These are phyloP conservation scores for Tachuris rubrigastra DNA, from an alignment of 2,113 vertebrate genomes.

Conservation along the genomic window DNA sequence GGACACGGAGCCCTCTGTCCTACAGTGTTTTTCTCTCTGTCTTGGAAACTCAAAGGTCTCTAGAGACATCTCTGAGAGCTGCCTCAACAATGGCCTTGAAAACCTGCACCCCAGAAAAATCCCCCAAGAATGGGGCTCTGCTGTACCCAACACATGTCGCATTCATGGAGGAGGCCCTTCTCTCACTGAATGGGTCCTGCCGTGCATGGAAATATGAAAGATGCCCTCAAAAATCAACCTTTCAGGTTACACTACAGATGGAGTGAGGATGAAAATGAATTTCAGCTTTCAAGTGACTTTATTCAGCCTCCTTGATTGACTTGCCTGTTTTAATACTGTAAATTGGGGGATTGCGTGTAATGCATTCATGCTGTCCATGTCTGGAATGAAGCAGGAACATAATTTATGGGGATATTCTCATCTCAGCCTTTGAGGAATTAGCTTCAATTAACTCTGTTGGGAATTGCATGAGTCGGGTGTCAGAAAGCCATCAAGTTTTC, in stretches of 20 bases:
- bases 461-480: slow-evolving; percentile 38
- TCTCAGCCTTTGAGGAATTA: slow-evolving; percentile 65
- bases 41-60: background rate
- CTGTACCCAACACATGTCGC: background rate
- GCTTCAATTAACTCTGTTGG: slow-evolving; percentile 59
- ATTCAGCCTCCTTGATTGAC: slow-evolving; percentile 45
- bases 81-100: background rate
- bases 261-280: background rate
- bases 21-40: background rate
- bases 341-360: slow-evolving; percentile 27
- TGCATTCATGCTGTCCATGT: background rate
- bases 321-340: slow-evolving; percentile 15
- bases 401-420: slow-evolving; percentile 62
- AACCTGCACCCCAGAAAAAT: background rate
- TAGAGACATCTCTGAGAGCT: background rate
- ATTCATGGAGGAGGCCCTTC: background rate
- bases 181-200: background rate
- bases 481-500: slow-evolving; percentile 47
- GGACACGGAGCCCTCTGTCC: background rate
- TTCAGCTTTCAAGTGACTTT: slow-evolving; percentile 41
- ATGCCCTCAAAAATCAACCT: background rate
- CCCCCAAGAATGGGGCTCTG: background rate
- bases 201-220: background rate
- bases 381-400: slow-evolving; percentile 49
- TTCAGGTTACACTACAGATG: background rate